These are phyloP conservation scores for Lampris megalopsis DNA, from an alignment of 2,113 vertebrate species.

Conservation along the genomic window DNA sequence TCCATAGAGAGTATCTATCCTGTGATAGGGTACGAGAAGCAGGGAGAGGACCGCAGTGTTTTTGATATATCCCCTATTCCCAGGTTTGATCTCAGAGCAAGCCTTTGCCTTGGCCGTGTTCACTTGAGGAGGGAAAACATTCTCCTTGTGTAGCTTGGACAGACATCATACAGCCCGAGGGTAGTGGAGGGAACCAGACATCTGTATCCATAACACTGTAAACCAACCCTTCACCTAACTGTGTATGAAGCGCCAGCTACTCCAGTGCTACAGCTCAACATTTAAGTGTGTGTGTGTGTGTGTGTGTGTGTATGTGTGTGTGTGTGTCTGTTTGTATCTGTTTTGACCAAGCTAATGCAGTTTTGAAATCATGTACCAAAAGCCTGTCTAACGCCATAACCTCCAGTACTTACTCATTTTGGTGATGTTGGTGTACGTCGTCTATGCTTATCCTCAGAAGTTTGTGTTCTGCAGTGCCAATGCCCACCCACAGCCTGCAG, in stretches of 20 bases:
- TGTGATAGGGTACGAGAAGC: slow-evolving; percentile 26
- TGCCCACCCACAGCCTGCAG: slow-evolving; percentile 62
- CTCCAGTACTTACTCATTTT: slow-evolving; percentile 81
- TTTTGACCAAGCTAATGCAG: neutral
- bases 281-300: neutral
- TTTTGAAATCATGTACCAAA: slow-evolving; percentile 11
- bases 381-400: slow-evolving; percentile 40
- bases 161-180: slow-evolving; percentile 74
- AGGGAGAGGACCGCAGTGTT: slow-evolving; percentile 48
- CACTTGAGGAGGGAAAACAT: slow-evolving; percentile 74
- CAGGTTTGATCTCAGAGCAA: slow-evolving; percentile 78
- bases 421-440: slow-evolving; percentile 44
- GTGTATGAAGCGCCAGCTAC: slow-evolving; percentile 44
- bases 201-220: slow-evolving; percentile 41
- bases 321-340: slow-evolving; percentile 49
- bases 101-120: slow-evolving; percentile 59
- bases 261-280: slow-evolving; percentile 10
- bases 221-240: slow-evolving; percentile 54
- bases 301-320: slow-evolving; percentile 18
- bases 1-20: slow-evolving; percentile 40
- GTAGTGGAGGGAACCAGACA: slow-evolving; percentile 60
- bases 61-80: slow-evolving; percentile 65
- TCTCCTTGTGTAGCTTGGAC: slow-evolving; percentile 81
- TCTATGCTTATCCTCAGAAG: slow-evolving; percentile 63
- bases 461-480: slow-evolving; percentile 35